Evolutionary conservation across 2,888 invertebrate genomes (phyloP).

Genomic region (Xylocampa areola): DNA sequence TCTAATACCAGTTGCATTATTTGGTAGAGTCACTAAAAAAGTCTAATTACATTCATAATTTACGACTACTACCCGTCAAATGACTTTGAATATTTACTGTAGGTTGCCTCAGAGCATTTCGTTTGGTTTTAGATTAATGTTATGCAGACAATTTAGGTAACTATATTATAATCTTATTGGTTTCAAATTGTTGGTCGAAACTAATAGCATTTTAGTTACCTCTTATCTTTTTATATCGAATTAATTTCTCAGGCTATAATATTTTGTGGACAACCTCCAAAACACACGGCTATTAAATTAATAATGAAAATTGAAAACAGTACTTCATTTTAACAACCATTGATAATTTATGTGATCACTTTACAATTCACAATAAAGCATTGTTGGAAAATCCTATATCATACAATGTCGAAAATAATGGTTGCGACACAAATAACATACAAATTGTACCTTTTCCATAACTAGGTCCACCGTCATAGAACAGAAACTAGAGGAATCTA

Average conservation of each 20-base stretch:
- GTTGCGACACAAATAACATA: constrained; percentile 31
- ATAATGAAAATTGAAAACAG: not conserved
- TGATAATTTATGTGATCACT: constrained; percentile 4
- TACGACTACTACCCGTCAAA: not conserved
- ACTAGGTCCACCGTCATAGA: constrained; percentile 39
- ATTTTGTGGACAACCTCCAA: not conserved
- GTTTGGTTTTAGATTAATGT: not conserved
- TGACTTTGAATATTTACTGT: not conserved
- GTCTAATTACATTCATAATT: not conserved
- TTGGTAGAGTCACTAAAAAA: not conserved
- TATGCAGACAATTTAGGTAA: too few species aligned
- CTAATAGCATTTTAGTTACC: too few species aligned
- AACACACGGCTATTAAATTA: not conserved
- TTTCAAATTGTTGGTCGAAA: too few species aligned
- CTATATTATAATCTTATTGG: too few species aligned
- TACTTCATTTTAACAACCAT: too few species aligned
- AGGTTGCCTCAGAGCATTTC: not conserved
- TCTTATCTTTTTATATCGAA: not conserved
- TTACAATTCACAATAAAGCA: constrained; percentile 6
- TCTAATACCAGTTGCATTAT: not conserved
- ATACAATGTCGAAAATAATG: constrained; percentile 21
- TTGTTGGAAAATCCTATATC: constrained; percentile 10
- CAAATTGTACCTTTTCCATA: constrained; percentile 31
- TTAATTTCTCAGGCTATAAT: not conserved
- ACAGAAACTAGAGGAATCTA: constrained; percentile 21